Conservation (phyloP, 2,888 invertebrate genomes). For the Parapristionchus giblindavisi region DNA sequence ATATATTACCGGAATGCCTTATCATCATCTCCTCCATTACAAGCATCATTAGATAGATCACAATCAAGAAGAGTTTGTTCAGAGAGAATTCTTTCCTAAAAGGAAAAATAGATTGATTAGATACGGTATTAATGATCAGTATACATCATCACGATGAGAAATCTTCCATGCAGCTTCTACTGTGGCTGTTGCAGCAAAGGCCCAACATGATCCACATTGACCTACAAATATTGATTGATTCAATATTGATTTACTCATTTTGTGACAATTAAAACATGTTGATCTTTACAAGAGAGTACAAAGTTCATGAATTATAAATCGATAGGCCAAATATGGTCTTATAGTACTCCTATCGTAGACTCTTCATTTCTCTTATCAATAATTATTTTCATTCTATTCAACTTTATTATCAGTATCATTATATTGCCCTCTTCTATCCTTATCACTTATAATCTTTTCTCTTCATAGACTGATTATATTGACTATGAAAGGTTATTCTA, state of each 20-base stretch:
- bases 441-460: too few species aligned
- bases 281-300: too few species aligned
- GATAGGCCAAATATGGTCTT: too few species aligned
- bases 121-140: neutral
- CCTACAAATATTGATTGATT: constrained; percentile 39
- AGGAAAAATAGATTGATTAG: neutral
- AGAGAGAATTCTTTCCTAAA: constrained; percentile 42
- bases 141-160: constrained; percentile 50
- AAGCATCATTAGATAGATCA: constrained; percentile 71
- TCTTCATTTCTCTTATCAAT: too few species aligned
- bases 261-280: too few species aligned
- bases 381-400: too few species aligned
- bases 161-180: constrained; percentile 67
- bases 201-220: constrained; percentile 68
- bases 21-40: constrained; percentile 73
- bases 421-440: too few species aligned
- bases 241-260: neutral
- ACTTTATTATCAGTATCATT: too few species aligned
- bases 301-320: too few species aligned
- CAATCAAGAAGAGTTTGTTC: constrained; percentile 68
- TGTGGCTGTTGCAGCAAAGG: constrained; percentile 68
- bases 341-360: too few species aligned
- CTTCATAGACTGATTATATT: too few species aligned
- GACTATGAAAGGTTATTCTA: too few species aligned
- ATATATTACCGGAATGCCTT: constrained; percentile 71